Base-by-base conservation (phyloP, 2,797 vertebrate genomes). In the Halcyon chelicuti region DNA sequence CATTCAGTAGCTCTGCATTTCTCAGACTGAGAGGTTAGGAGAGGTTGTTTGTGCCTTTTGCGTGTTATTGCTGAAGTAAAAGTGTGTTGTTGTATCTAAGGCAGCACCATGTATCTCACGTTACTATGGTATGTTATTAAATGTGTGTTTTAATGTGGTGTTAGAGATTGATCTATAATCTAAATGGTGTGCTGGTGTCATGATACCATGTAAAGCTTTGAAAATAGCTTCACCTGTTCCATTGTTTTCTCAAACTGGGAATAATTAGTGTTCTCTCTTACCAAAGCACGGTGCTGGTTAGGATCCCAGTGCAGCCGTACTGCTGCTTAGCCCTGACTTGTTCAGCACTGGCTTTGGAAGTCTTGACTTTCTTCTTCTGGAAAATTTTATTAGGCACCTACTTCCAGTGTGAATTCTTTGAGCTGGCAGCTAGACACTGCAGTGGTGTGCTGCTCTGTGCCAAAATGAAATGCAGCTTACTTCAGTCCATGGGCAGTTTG, bases 91-190 rank as follows among this genome's bases (percentile, higher is more conserved):
- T 23, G 15, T 15, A 12, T 25, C 2, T 14, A 2, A 14, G 49
- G 40, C 14, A 47, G 76, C 2, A 0, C 3, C 40, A 0, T 1
- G 1, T 25, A 3, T 31, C 1, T 51, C 2, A 2, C 6, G 3
- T 7, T 37, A 12, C 39, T 44, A 12, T n/a, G 14, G 14, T 44
- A 11, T 31, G 6, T 44, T 23, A 60, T 37, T 18, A 15, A n/a
- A 35, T 17, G 14, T 8, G 19, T 0, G 1, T 8, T 17, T 0
- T 2, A 25, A 29, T 10, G n/a, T 4, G 4, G 7, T 5, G 12
- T 31, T 35, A 6, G 9, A 62, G 57, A 22, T 2, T 20, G n/a
- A 6, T 0, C 5, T 12, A 8, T 25, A n/a, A 12, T 10, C 20
- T n/a, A 1, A 5, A 11, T 39, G 21, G 14, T 37, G 7, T 20